Conservation (phyloP, 2,888 invertebrate species). For the Chloroclysta siterata region DNA sequence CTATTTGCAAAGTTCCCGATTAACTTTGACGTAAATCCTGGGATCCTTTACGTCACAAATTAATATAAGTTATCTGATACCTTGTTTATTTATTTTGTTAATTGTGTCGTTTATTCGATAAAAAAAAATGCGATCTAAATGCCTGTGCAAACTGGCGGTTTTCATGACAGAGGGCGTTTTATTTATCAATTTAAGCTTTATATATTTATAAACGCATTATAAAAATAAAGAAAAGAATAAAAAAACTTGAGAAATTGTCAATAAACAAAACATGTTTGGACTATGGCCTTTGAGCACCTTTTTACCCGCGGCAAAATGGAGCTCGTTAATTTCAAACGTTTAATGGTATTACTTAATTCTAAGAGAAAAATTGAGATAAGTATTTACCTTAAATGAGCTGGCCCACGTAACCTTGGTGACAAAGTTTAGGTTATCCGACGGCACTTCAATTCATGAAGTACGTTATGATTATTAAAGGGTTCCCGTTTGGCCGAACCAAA, state of each 20-base stretch:
- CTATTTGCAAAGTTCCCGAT: constrained; percentile 57
- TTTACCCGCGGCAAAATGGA: not conserved
- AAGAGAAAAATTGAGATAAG: not conserved
- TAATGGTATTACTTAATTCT: constrained; percentile 3
- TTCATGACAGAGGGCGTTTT: too few species aligned
- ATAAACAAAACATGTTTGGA: not conserved
- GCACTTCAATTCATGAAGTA: not conserved
- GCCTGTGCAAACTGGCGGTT: too few species aligned
- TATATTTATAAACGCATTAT: too few species aligned
- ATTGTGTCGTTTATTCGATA: too few species aligned
- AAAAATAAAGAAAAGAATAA: too few species aligned
- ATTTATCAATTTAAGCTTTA: too few species aligned
- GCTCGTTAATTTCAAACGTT: not conserved
- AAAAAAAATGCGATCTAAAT: too few species aligned
- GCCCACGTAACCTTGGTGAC: not conserved
- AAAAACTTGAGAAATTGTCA: too few species aligned
- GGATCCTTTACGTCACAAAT: constrained; percentile 39
- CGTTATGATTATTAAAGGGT: not conserved
- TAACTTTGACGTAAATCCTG: constrained; percentile 65
- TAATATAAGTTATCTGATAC: too few species aligned
- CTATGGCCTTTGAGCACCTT: not conserved
- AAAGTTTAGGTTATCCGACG: not conserved
- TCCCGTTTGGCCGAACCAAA: too few species aligned
- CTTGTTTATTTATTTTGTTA: too few species aligned
- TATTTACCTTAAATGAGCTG: not conserved